Evolutionary conservation across 1,140 invertebrate species (phyloP), one percentile per base, ranked within the genome.

Genomic region (Zophobas atratus): DNA sequence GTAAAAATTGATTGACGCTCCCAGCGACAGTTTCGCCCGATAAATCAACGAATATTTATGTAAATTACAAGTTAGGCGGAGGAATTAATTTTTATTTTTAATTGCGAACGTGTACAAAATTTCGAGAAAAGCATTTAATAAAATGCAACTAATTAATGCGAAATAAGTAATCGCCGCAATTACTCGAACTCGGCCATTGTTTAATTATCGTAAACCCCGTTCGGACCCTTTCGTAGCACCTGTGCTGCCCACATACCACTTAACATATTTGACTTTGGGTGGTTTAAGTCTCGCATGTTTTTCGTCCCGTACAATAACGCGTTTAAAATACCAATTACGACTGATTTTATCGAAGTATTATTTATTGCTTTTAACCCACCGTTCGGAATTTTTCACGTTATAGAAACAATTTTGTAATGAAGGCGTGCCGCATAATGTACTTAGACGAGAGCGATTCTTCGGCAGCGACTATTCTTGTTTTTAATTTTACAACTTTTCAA

Each of bases 191-290:
- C 49, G 41, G 71, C n/a, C 71, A 55, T 73, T 73, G 71, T 73
- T 73, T 73, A 73, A 73, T 73, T 73, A 73, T 73, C 71, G 49
- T 73, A 73, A 73, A 73, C 71, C 71, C 70, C 53, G 70, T 72
- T 72, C 48, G 20, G 76, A 43, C 67, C 51, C 49, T 71, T 72
- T 60, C 70, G 57, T 67, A 56, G 76, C 76, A 77, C 76, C 76
- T 77, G 76, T 70, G 76, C 76, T 77, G 76, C 76, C 76, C 76
- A 77, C 76, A 77, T 77, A 46, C 76, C 70, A 77, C 76, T 77
- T 77, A 77, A 70, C 71, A 73, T 73, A 73, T 73, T 73, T 73
- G 71, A 73, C 71, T 73, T 73, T 77, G 76, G 76, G 76, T 77
- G 70, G 76, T 77, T 77, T 77, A 71, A 46, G 55, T 75, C 55